Conservation (phyloP, 2,797 vertebrate species). For the Glyptemys insculpta region DNA sequence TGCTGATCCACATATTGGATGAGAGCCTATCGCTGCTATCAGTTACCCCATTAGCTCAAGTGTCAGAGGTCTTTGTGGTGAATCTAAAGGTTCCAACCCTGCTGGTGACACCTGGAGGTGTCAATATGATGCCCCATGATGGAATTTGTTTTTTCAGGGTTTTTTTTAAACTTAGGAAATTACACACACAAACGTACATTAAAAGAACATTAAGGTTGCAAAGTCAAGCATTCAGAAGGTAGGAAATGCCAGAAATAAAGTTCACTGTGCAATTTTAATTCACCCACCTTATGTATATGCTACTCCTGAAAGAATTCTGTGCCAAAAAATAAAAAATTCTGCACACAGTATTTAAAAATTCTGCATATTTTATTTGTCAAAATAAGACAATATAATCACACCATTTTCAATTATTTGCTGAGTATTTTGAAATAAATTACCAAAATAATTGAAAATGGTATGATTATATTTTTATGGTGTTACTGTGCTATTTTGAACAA, state of each 20-base stretch:
- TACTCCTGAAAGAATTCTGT: too few relatives aligned
- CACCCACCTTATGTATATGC: background rate
- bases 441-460: too few relatives aligned
- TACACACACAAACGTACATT: rapidly evolving
- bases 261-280: rapidly evolving
- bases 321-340: too few relatives aligned
- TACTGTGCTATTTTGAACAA: too few relatives aligned
- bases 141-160: background rate
- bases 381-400: too few relatives aligned
- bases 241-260: background rate
- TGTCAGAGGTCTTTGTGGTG: background rate
- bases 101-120: background rate
- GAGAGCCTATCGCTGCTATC: background rate
- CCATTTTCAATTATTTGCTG: too few relatives aligned
- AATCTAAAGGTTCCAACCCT: background rate
- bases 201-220: background rate
- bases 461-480: too few relatives aligned
- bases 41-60: background rate
- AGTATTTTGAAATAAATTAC: too few relatives aligned
- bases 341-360: too few relatives aligned
- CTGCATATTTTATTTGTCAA: too few relatives aligned
- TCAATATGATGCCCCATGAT: background rate
- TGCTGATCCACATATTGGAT: too few relatives aligned
- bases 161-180: background rate
- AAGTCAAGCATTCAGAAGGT: background rate